These are phyloP conservation scores for Lasioglossum malachurum DNA, from an alignment of 2,888 invertebrate genomes.

Conservation along the genomic window DNA sequence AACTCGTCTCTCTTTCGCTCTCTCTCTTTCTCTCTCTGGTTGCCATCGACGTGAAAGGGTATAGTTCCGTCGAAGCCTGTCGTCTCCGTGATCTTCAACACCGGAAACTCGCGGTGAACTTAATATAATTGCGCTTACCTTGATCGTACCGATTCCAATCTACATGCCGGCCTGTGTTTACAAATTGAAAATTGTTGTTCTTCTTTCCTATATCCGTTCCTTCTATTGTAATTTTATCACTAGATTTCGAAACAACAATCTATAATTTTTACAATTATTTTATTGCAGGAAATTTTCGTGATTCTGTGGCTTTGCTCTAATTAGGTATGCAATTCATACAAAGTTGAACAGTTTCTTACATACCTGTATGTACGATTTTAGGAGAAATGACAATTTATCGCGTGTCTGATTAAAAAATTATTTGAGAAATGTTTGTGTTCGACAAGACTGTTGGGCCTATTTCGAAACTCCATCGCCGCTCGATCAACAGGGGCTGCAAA, in stretches of 20 bases:
- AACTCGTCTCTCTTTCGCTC: not conserved
- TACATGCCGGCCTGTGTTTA: not conserved
- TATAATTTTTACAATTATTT: not conserved
- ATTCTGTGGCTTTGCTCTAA: not conserved
- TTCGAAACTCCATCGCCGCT: not conserved
- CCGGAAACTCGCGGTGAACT: not conserved
- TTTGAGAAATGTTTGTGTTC: not conserved
- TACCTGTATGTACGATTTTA: too few relatives aligned
- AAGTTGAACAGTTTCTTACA: not conserved
- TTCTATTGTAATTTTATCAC: not conserved
- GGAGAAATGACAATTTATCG: not conserved
- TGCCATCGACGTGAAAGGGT: conserved; percentile 25
- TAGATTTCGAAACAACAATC: not conserved
- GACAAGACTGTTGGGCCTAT: not conserved
- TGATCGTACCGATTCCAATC: not conserved
- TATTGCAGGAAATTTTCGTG: not conserved
- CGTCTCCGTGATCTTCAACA: not conserved
- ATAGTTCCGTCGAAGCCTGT: conserved; percentile 21
- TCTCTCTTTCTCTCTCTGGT: not conserved
- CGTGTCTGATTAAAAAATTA: not conserved
- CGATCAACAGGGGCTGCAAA: not conserved
- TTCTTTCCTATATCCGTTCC: too few relatives aligned
- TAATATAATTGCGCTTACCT: not conserved
- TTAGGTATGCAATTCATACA: not conserved
- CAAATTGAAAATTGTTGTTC: not conserved